Conservation (phyloP, 2,888 invertebrate species). For the Andrena fulva region DNA sequence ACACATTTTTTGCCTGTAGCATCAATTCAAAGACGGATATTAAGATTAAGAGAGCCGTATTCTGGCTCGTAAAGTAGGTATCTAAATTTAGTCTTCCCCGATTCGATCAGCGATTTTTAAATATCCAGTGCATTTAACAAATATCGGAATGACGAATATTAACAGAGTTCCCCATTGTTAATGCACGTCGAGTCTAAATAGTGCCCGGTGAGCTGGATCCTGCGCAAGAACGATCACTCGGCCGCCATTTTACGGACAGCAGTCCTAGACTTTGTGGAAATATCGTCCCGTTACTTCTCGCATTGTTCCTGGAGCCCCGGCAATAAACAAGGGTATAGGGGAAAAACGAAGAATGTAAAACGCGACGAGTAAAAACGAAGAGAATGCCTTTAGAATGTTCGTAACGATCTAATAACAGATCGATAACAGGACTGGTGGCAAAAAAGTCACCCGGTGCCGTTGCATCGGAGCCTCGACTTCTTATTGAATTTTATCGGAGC, state of each 20-base stretch:
- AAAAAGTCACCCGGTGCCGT: slow-evolving; percentile 38
- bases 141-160: too few species aligned
- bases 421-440: slow-evolving; percentile 47
- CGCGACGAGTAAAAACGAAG: slow-evolving; percentile 16
- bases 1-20: too few species aligned
- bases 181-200: background rate
- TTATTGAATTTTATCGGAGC: slow-evolving; percentile 2
- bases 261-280: slow-evolving; percentile 32
- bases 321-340: slow-evolving; percentile 37
- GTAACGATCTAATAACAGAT: slow-evolving; percentile 55
- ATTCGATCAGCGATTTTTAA: too few species aligned
- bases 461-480: slow-evolving; percentile 35
- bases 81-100: too few species aligned
- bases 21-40: too few species aligned
- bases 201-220: background rate
- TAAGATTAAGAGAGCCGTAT: too few species aligned
- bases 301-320: slow-evolving; percentile 42
- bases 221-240: background rate
- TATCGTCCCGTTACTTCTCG: slow-evolving; percentile 36
- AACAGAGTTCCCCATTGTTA: too few species aligned
- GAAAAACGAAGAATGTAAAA: slow-evolving; percentile 54
- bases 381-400: slow-evolving; percentile 40
- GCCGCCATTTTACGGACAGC: slow-evolving; percentile 21
- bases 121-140: too few species aligned
- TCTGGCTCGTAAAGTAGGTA: too few species aligned